phyloP scores from a whole-genome alignment of 1,140 invertebrate species.

The Drosophila nannoptera region DNA sequence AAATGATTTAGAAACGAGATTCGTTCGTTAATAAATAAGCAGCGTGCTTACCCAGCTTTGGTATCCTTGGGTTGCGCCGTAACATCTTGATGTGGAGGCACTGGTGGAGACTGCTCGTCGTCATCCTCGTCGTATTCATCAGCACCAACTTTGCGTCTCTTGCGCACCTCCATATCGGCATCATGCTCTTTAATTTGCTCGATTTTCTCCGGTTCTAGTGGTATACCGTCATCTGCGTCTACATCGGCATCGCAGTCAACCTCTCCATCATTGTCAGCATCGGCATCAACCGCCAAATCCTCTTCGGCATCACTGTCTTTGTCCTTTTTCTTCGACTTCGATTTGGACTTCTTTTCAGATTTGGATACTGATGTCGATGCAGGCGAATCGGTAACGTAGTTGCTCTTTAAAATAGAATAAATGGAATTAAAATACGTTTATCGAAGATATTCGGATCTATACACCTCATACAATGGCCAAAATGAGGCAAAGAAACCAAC shows the following conservation, averaged over 20 bases:
- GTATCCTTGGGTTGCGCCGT: slow-evolving; percentile 53
- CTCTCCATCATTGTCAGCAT: slow-evolving; percentile 59
- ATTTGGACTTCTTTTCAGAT: slow-evolving; percentile 83
- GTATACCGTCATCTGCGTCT: slow-evolving; percentile 49
- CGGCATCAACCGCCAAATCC: slow-evolving; percentile 63
- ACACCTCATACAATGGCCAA: slow-evolving; percentile 96
- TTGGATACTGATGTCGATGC: slow-evolving; percentile 55
- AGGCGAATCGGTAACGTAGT: slow-evolving; percentile 56
- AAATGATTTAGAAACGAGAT: slow-evolving; percentile 45
- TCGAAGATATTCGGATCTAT: not conserved
- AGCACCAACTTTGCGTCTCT: slow-evolving; percentile 61
- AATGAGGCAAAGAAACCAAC: slow-evolving; percentile 99
- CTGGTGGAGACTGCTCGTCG: too few relatives aligned
- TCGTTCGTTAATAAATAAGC: slow-evolving; percentile 40
- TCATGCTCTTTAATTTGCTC: slow-evolving; percentile 77
- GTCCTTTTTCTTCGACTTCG: slow-evolving; percentile 85
- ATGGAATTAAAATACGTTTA: not conserved
- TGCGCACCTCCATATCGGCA: slow-evolving; percentile 68
- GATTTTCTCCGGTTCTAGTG: slow-evolving; percentile 73
- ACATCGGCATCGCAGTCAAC: slow-evolving; percentile 57
- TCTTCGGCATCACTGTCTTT: slow-evolving; percentile 85
- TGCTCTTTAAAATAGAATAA: slow-evolving; percentile 49
- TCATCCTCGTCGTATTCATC: slow-evolving; percentile 68
- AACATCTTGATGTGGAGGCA: not conserved
- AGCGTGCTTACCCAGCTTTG: slow-evolving; percentile 68